These are phyloP conservation scores for Drosophila jambulina DNA, from an alignment of 1,140 invertebrate genomes.

Conservation along the genomic window DNA sequence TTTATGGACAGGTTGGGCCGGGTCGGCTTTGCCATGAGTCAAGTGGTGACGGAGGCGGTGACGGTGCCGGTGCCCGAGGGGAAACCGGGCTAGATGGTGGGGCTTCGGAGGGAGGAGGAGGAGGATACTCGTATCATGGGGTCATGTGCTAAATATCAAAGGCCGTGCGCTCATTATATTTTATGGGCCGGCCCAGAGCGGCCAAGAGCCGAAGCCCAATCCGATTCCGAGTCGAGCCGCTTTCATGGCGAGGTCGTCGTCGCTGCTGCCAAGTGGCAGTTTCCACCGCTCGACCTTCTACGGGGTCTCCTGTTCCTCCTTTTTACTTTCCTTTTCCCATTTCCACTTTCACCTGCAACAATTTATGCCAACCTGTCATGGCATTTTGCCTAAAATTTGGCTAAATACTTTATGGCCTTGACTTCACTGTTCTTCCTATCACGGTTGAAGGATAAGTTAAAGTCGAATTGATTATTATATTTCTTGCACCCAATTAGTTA, in stretches of 20 bases:
- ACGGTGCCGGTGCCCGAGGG: slow-evolving; percentile 4
- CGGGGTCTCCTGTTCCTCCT: slow-evolving; percentile 13
- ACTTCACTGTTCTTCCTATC: background rate
- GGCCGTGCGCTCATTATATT: slow-evolving; percentile 77
- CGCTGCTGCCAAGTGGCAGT: slow-evolving; percentile 50
- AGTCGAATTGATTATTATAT: background rate
- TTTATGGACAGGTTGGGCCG: slow-evolving; percentile 60
- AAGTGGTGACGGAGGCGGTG: slow-evolving; percentile 14
- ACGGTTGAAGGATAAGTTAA: slow-evolving; percentile 15
- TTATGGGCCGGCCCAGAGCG: slow-evolving; percentile 57
- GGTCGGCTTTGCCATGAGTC: slow-evolving; percentile 23
- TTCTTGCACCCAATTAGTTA: background rate
- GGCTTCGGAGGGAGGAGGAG: background rate
- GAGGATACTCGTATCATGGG: slow-evolving; percentile 22
- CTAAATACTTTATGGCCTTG: slow-evolving; percentile 11
- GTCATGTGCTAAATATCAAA: slow-evolving; percentile 79
- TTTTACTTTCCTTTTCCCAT: background rate
- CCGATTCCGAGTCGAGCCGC: slow-evolving; percentile 18
- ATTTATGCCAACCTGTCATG: slow-evolving; percentile 52
- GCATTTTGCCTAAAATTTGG: slow-evolving; percentile 21
- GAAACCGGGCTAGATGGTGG: slow-evolving; percentile 7
- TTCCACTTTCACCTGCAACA: slow-evolving; percentile 29
- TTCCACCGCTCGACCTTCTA: slow-evolving; percentile 39
- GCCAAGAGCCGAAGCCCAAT: slow-evolving; percentile 22
- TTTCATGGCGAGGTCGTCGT: slow-evolving; percentile 64